Percentiles rank a stretch among this genome's conserved stretches.
Evolutionary conservation across 1,140 invertebrate species (phyloP).

Genomic region (Ditylenchus dipsaci): DNA sequence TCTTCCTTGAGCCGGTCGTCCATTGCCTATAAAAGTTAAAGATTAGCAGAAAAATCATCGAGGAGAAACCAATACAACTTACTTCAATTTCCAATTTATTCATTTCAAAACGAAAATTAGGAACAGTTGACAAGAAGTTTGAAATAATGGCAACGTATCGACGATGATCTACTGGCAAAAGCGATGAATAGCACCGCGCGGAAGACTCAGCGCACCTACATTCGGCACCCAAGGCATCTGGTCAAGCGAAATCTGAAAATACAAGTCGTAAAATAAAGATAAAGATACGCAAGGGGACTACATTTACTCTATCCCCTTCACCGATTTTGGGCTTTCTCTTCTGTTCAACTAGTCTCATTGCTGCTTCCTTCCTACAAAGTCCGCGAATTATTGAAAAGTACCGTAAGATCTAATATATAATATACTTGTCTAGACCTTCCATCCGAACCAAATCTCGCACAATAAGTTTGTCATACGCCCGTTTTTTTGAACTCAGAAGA

Average conservation of each 20-base stretch:
- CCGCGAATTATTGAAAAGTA: too few relatives aligned
- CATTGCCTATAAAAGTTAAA: neutral
- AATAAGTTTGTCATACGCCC: too few relatives aligned
- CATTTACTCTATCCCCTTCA: too few relatives aligned
- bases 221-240: slow-evolving; percentile 19
- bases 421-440: too few relatives aligned
- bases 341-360: too few relatives aligned
- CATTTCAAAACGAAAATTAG: slow-evolving; percentile 22
- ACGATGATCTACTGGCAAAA: slow-evolving; percentile 13
- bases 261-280: too few relatives aligned
- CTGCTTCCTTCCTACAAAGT: too few relatives aligned
- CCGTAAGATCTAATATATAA: too few relatives aligned
- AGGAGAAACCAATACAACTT: neutral
- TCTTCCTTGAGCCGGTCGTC: neutral
- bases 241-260: neutral
- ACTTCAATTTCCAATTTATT: slow-evolving; percentile 30
- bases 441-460: too few relatives aligned
- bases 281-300: too few relatives aligned
- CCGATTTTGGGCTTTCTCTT: too few relatives aligned
- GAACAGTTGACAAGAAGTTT: slow-evolving; percentile 15
- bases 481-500: too few relatives aligned
- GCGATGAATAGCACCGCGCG: neutral
- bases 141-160: slow-evolving; percentile 32
- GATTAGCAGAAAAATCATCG: neutral
- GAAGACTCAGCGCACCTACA: neutral